Percentiles rank a stretch among this genome's conserved stretches.
Conservation (phyloP, 2,113 vertebrate species). For the Balaenoptera acutorostrata region DNA sequence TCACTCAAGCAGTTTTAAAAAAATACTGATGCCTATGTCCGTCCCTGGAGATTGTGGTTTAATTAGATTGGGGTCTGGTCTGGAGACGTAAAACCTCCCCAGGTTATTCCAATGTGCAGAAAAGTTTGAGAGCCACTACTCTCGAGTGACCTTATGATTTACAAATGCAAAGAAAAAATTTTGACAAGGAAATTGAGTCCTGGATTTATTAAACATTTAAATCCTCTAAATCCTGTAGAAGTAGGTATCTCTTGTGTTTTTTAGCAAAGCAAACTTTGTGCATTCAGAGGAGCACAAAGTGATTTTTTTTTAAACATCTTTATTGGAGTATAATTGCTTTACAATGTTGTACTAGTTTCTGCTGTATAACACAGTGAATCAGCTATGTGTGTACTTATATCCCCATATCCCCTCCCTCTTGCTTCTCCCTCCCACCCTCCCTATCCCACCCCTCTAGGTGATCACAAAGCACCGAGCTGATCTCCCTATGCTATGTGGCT, state of each 20-base stretch:
- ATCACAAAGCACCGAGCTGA: too few species aligned
- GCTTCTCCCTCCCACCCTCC: too few species aligned
- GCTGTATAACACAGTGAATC: neutral
- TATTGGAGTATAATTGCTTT: neutral
- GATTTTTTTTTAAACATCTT: neutral
- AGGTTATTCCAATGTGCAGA: neutral
- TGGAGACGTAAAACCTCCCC: neutral
- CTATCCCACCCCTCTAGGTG: too few species aligned
- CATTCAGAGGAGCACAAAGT: neutral
- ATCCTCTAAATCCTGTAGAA: neutral
- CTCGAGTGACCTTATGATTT: neutral
- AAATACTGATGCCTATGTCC: neutral
- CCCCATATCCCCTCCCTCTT: too few species aligned
- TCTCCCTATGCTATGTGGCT: too few species aligned
- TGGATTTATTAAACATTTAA: neutral
- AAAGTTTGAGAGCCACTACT: neutral
- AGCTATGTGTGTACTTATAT: too few species aligned
- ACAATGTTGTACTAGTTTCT: neutral
- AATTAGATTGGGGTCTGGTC: neutral
- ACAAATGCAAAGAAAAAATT: neutral
- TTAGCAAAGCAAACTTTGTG: neutral
- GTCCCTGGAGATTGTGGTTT: neutral
- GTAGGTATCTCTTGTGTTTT: neutral
- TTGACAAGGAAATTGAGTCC: neutral
- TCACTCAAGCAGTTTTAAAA: neutral